Base-by-base conservation (phyloP, 2,888 invertebrate genomes). In the Tineola bisselliella region DNA sequence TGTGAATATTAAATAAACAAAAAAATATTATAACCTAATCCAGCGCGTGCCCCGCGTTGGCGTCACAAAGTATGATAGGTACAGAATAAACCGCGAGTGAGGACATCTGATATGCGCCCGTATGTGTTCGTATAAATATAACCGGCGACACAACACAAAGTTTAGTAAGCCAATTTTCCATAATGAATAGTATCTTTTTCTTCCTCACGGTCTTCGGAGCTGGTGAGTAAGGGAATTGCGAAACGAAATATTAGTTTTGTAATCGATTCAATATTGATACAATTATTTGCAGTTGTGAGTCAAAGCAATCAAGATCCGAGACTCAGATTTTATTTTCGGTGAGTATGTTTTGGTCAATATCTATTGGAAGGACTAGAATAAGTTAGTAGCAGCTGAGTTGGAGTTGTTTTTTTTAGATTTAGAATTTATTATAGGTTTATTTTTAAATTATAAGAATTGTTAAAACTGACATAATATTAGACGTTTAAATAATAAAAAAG, bases 91-190 rank as follows among this genome's bases (percentile, higher is more conserved):
- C 54, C 19, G 10, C 54, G 54, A 54, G 19, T 31, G 58, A 58
- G 58, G 58, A 58, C 58, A 58, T 58, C 33, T 25, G 58, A 58
- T 58, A 58, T 8, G n/a, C 12, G 30, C 56, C 56, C 56, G 56
- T 56, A 56, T 56, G 25, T 54, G 12, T 54, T 54, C 19, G 58
- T 58, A 58, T 58, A 58, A 58, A 58, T 58, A 58, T 33, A 6
- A 48, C 56, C 12, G 18, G 18, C 30, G n/a, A 19, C 25, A 17
- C 11, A 8, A 25, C 19, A 56, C 3, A 8, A 33, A 58, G 58
- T 58, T 25, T 33, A 58, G 33, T 58, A 13, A 58, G 33, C 33
- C 1, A 58, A 58, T 33, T 58, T 33, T 6, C 31, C 33, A 33
- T 58, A 33, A 58, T 33, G 33, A 33, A 58, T 15, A 58, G 33